Percentiles rank a stretch among this genome's conserved stretches.
Evolutionary conservation across 2,113 vertebrate species (phyloP).

Genomic region (Trachemys scripta): DNA sequence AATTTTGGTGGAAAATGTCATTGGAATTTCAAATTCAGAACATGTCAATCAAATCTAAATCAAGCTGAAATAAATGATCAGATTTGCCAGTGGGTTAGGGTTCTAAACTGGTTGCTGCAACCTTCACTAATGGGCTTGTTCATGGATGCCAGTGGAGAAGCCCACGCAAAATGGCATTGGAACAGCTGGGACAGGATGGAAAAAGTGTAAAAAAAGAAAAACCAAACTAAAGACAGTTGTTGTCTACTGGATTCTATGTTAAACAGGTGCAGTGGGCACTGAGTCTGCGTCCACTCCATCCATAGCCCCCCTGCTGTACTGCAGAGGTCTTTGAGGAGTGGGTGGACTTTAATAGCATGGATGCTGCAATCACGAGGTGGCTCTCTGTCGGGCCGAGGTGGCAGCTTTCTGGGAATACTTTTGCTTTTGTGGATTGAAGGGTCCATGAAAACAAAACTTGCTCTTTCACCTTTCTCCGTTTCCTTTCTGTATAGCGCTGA

Average conservation of each 20-base stretch:
- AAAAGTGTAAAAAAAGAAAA: neutral
- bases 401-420: neutral
- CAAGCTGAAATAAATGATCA: neutral
- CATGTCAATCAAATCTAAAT: neutral
- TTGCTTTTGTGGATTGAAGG: neutral
- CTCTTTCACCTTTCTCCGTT: neutral
- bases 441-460: neutral
- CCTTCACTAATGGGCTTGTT: neutral
- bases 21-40: neutral
- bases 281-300: neutral
- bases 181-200: neutral
- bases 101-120: neutral
- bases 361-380: neutral
- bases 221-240: neutral
- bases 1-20: neutral
- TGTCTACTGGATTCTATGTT: too few relatives aligned
- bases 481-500: neutral
- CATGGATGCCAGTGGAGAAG: neutral
- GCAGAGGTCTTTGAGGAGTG: neutral
- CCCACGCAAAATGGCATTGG: rapidly evolving
- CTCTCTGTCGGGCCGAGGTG: neutral
- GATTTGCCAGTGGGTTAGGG: neutral
- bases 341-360: neutral
- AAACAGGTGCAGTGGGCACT: neutral
- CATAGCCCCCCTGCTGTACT: neutral